Evolutionary conservation across 2,113 vertebrate genomes (phyloP).

Genomic region (Beaufortia kweichowensis): DNA sequence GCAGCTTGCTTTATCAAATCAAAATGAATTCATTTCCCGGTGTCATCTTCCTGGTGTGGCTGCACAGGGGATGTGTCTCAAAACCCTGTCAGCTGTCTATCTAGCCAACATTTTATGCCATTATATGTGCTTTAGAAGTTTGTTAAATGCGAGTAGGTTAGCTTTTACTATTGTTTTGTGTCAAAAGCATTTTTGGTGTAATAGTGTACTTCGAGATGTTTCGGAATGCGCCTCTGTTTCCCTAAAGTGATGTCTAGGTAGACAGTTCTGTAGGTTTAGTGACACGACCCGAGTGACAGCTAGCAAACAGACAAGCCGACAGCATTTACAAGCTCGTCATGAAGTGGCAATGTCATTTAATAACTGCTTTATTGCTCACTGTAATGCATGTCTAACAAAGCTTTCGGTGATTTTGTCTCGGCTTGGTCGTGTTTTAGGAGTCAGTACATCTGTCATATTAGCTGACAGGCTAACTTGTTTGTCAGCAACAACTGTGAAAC

Average conservation of each 20-base stretch:
- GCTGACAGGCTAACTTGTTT: conserved; percentile 33
- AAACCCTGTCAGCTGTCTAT: conserved; percentile 20
- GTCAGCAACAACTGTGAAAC: conserved; percentile 30
- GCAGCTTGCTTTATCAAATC: conserved; percentile 10
- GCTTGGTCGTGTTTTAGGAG: neutral
- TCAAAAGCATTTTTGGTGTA: neutral
- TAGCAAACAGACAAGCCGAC: conserved; percentile 1
- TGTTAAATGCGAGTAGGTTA: neutral
- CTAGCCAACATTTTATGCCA: neutral
- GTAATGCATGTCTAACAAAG: neutral
- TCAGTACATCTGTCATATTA: neutral
- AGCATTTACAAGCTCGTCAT: conserved; percentile 11
- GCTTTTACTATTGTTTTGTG: neutral
- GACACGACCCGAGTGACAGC: neutral
- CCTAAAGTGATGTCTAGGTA: neutral
- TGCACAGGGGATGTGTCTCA: conserved; percentile 53
- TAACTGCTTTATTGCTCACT: neutral
- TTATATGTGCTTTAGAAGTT: too few relatives aligned
- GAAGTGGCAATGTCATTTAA: conserved; percentile 2
- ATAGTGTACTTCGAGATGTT: neutral
- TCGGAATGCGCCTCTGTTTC: neutral
- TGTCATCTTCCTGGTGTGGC: conserved; percentile 75
- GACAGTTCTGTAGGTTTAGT: neutral
- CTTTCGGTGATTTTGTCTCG: neutral
- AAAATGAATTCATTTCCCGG: conserved; percentile 63